These are phyloP conservation scores for Dendrocincla tyrannina DNA, from an alignment of 2,797 vertebrate species.

Conservation along the genomic window DNA sequence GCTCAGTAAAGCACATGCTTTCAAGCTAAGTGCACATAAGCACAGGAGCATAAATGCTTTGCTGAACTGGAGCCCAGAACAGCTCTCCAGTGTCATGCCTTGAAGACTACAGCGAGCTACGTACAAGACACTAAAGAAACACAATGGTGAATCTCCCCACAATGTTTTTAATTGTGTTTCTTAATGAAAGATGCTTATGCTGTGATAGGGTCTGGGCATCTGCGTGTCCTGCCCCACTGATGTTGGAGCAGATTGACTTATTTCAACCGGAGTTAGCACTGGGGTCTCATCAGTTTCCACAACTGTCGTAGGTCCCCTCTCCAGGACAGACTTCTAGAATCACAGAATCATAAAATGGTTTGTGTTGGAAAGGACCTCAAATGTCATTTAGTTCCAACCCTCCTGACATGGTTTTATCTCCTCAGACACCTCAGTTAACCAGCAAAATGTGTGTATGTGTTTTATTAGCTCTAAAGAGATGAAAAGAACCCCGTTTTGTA, in stretches of 20 bases:
- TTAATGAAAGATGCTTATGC: neutral
- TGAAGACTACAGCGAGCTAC: neutral
- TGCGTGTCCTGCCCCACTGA: accelerated
- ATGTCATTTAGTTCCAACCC: neutral
- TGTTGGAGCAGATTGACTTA: neutral
- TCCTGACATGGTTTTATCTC: neutral
- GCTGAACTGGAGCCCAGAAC: constrained; percentile 20
- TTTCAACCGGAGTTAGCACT: neutral
- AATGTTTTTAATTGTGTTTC: neutral
- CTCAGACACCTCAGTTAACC: neutral
- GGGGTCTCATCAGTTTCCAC: neutral
- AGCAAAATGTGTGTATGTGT: neutral
- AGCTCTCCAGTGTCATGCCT: neutral
- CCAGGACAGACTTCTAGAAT: neutral
- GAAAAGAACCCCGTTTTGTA: accelerated
- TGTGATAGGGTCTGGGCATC: accelerated
- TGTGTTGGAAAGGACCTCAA: neutral
- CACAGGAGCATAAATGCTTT: neutral
- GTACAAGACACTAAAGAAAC: neutral
- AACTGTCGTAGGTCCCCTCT: neutral
- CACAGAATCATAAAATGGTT: neutral
- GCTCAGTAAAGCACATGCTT: neutral
- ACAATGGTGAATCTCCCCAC: neutral
- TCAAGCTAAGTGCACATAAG: constrained; percentile 6
- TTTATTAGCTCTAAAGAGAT: neutral